Base-by-base conservation (phyloP, 2,797 vertebrate species). In the Amazona ochrocephala region DNA sequence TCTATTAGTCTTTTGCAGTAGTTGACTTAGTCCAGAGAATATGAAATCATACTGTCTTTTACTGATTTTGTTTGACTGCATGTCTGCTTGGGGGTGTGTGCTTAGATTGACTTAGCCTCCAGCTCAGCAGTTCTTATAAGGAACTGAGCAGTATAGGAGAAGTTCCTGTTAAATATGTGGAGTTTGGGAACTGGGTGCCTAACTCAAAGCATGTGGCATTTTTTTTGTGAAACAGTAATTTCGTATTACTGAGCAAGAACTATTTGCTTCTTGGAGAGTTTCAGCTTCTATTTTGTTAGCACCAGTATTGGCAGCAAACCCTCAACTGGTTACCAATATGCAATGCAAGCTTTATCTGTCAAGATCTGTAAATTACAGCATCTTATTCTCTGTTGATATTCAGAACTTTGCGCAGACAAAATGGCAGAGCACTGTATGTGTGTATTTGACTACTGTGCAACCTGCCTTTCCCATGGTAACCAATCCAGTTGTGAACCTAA, bases 1-100 rank as follows among this genome's bases (percentile, higher is more conserved):
- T 80, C 15, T 80, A 8, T 13, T 39, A 53, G 42, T 48, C 13
- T 75, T 90, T n/a, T 22, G 8, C 34, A 22, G n/a, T 61, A 30
- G 17, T 88, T 56, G 54, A 15, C 83, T 94, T 65, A 85, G 23
- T 71, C 13, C 13, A 61, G 41, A 44, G 19, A 26, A 32, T 56
- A 14, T 17, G 12, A 58, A 88, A 75, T 10, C 7, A 2, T 68
- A 15, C 2, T 2, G 0, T 50, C 8, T 34, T 80, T 10, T 1
- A 1, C 8, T 47, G 58, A 50, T 1, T n/a, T 15, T 29, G 9
- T 75, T 66, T 41, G 30, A 22, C 26, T 60, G 13, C 9, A 1
- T 50, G 30, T 73, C 18, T 54, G 22, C 10, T 76, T 60, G 13
- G 32, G 29, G 74, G 10, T 1, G 1, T 64, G 8, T 26, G 18